Evolutionary conservation across 2,888 invertebrate species (phyloP).

Genomic region (Congeria kusceri): DNA sequence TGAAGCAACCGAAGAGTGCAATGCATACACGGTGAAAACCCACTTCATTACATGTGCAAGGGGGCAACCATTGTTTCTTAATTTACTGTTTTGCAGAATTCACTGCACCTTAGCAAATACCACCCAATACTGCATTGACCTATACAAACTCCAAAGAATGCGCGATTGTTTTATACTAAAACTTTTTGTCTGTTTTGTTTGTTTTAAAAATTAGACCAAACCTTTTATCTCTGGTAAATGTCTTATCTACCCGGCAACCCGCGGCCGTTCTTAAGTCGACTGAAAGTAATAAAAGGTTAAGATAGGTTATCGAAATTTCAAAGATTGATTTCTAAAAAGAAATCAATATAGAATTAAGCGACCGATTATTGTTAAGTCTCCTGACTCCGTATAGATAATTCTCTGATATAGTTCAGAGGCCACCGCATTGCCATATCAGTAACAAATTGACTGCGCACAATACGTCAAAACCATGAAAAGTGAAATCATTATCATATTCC

Average conservation of each 20-base stretch:
- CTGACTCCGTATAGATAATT: conserved; percentile 44
- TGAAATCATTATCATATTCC: neutral
- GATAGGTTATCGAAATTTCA: conserved; percentile 61
- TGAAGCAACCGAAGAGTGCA: too few relatives aligned
- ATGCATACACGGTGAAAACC: too few relatives aligned
- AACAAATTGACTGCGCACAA: neutral
- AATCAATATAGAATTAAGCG: conserved; percentile 64
- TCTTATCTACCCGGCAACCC: conserved; percentile 60
- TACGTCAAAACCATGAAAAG: conserved; percentile 1
- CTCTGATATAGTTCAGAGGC: conserved; percentile 1
- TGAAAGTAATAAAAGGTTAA: conserved; percentile 54
- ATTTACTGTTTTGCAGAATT: too few relatives aligned
- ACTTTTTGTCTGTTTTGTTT: neutral
- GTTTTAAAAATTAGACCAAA: conserved; percentile 33
- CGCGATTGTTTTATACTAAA: too few relatives aligned
- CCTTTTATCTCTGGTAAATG: conserved; percentile 37
- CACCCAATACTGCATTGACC: too few relatives aligned
- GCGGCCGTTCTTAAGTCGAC: conserved; percentile 42
- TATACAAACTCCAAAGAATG: too few relatives aligned
- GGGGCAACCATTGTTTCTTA: too few relatives aligned
- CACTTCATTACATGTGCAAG: too few relatives aligned
- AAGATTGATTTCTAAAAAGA: conserved; percentile 63
- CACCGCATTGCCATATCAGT: neutral
- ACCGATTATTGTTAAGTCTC: conserved; percentile 39
- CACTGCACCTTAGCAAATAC: too few relatives aligned